phyloP scores from a whole-genome alignment of 2,797 vertebrate species.

The Sardinella longiceps region DNA sequence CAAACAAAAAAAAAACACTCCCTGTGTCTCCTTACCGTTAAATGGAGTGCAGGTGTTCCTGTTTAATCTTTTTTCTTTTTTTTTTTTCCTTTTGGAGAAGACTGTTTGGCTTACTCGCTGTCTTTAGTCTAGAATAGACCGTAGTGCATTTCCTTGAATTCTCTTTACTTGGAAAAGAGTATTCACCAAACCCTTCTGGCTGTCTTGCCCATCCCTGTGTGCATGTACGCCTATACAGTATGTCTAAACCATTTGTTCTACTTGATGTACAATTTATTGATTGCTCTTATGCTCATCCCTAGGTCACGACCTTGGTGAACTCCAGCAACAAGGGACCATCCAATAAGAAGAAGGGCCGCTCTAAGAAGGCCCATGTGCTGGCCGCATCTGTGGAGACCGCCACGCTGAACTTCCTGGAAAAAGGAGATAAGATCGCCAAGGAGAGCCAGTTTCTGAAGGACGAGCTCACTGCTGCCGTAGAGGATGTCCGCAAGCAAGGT shows the following conservation, averaged over 20 bases:
- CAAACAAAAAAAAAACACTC: background rate
- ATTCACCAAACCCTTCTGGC: background rate
- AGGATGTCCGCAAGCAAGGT: slow-evolving; percentile 99
- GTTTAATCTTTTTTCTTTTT: background rate
- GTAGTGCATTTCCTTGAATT: background rate
- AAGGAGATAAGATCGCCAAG: slow-evolving; percentile 97
- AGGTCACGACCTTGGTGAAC: slow-evolving; percentile 98
- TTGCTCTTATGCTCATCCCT: background rate
- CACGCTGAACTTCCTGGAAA: slow-evolving; percentile 97
- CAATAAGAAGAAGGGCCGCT: slow-evolving; percentile 98
- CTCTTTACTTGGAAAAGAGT: background rate
- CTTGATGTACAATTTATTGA: too few species aligned
- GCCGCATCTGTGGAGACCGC: slow-evolving; percentile 96
- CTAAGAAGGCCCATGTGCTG: slow-evolving; percentile 97
- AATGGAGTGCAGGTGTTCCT: background rate
- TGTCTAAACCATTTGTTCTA: background rate
- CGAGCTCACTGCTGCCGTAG: slow-evolving; percentile 93
- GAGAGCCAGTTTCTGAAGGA: slow-evolving; percentile 98
- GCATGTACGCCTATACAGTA: background rate
- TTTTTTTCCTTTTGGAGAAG: background rate
- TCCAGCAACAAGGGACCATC: slow-evolving; percentile 97
- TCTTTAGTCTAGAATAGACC: background rate
- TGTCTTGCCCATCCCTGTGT: background rate
- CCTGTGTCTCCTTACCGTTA: too few species aligned
- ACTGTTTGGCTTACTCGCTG: background rate